Conservation (phyloP, 2,888 invertebrate genomes). For the Cryptus viduatorius region DNA sequence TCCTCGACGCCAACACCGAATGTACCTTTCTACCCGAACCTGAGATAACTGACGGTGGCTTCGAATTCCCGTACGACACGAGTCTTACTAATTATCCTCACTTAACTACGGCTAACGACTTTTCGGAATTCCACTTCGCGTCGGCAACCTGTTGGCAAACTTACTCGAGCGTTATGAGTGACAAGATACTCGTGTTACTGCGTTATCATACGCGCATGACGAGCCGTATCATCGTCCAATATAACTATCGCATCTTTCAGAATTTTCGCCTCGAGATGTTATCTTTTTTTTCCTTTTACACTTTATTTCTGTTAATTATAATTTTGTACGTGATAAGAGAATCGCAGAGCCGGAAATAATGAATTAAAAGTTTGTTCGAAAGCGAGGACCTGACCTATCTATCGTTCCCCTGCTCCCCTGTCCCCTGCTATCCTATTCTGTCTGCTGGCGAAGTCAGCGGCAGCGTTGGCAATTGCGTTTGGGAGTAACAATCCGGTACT, state of each 20-base stretch:
- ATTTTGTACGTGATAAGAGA: neutral
- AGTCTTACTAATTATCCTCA: slow-evolving; percentile 49
- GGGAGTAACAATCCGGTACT: slow-evolving; percentile 51
- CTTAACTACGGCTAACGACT: slow-evolving; percentile 45
- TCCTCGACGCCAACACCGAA: neutral
- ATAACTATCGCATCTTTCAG: neutral
- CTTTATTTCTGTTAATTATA: neutral
- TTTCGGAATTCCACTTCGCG: slow-evolving; percentile 21
- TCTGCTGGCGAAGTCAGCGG: slow-evolving; percentile 4
- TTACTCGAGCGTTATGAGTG: neutral
- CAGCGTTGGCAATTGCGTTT: slow-evolving; percentile 41
- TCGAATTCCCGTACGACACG: slow-evolving; percentile 39
- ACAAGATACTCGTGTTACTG: neutral
- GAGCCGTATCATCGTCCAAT: no score
- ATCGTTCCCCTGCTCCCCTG: slow-evolving; percentile 33
- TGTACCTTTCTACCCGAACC: neutral
- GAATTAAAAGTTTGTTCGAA: neutral
- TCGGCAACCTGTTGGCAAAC: slow-evolving; percentile 14
- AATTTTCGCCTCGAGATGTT: neutral
- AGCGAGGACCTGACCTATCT: slow-evolving; percentile 17
- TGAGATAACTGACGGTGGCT: slow-evolving; percentile 39
- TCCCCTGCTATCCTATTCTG: slow-evolving; percentile 20
- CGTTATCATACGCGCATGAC: neutral
- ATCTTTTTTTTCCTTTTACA: no score
- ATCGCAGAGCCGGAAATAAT: neutral